Conservation (phyloP, 1,140 invertebrate genomes). For the Bombus fervidus region DNA sequence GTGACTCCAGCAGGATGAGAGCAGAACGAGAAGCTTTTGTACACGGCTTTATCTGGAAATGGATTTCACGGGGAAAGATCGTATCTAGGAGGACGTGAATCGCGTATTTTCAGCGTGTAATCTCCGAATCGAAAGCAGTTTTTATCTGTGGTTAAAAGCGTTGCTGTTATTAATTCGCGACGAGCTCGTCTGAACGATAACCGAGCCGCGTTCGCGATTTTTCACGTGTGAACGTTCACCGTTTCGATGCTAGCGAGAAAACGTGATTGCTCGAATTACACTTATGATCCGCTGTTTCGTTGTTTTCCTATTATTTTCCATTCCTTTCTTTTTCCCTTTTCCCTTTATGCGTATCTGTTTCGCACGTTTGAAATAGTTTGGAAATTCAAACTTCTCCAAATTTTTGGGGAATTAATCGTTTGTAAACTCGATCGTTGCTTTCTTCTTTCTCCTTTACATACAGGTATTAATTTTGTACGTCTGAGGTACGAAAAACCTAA, state of each 20-base stretch:
- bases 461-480: too few relatives aligned
- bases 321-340: background rate
- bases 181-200: conserved; percentile 10
- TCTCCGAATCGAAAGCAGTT: conserved; percentile 37
- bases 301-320: background rate
- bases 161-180: conserved; percentile 29
- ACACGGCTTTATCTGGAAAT: conserved; percentile 35
- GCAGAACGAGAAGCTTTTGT: conserved; percentile 7
- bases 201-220: conserved; percentile 1
- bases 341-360: background rate
- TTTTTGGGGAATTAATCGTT: too few relatives aligned
- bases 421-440: too few relatives aligned
- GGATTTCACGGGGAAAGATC: conserved; percentile 29
- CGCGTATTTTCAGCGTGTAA: conserved; percentile 38
- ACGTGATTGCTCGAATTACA: background rate
- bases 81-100: conserved; percentile 25
- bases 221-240: background rate
- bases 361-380: background rate
- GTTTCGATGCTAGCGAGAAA: background rate
- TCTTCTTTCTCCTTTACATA: too few relatives aligned
- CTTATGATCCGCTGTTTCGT: background rate
- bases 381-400: too few relatives aligned
- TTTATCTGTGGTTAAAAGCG: conserved; percentile 21
- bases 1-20: background rate
- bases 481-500: too few relatives aligned